A percentile compares a stretch with the other conserved stretches of the same genome.
These are phyloP conservation scores for Ammodytes marinus DNA, from an alignment of 2,113 vertebrate species.

Conservation along the genomic window DNA sequence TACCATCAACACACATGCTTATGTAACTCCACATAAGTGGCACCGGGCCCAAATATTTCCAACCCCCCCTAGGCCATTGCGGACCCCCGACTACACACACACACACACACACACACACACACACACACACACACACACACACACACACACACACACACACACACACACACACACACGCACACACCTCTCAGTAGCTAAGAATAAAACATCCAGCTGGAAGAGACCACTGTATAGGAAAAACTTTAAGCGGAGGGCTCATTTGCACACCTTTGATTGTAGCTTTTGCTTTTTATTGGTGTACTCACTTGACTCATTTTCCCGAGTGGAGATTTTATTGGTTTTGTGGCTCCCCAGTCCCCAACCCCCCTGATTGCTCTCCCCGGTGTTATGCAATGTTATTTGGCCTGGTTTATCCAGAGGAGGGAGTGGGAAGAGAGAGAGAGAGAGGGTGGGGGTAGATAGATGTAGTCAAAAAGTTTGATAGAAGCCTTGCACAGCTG, in stretches of 20 bases:
- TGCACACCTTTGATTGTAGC: slow-evolving; percentile 11
- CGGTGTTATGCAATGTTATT: slow-evolving; percentile 48
- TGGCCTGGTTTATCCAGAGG: slow-evolving; percentile 16
- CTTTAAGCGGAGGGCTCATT: slow-evolving; percentile 11
- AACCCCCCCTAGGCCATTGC: slow-evolving; percentile 4
- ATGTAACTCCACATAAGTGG: slow-evolving; percentile 74
- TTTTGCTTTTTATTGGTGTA: slow-evolving; percentile 22
- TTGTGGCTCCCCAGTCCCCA: not conserved
- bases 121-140: too few relatives aligned
- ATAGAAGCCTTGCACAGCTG: slow-evolving; percentile 8
- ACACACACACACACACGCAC: slow-evolving; percentile 4
- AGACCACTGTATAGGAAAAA: slow-evolving; percentile 6
- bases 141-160: too few relatives aligned
- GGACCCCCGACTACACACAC: slow-evolving; percentile 47
- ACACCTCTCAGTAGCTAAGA: slow-evolving; percentile 63
- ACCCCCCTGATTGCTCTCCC: slow-evolving; percentile 24
- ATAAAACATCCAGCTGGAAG: slow-evolving; percentile 66
- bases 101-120: slow-evolving; percentile 27
- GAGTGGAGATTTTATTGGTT: slow-evolving; percentile 48
- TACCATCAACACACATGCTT: slow-evolving; percentile 69
- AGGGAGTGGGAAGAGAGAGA: not conserved
- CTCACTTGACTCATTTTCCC: slow-evolving; percentile 22
- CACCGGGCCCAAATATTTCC: slow-evolving; percentile 68
- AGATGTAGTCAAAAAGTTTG: slow-evolving; percentile 32
- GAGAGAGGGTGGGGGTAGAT: not conserved